Conservation (phyloP, 2,797 vertebrate genomes). For the Chelonia mydas region DNA sequence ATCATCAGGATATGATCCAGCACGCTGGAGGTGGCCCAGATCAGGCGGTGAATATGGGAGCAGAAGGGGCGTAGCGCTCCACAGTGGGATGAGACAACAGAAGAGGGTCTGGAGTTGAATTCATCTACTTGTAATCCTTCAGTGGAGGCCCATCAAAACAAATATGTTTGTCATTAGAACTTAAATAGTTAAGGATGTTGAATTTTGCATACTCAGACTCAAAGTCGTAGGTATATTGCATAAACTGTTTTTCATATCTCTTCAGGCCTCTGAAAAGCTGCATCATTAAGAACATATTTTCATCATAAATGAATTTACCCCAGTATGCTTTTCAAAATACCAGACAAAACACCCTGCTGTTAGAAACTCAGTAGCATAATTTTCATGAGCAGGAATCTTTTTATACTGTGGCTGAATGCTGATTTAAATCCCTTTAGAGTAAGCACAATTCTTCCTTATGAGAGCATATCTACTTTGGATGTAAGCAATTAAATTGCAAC, state of each 20-base stretch:
- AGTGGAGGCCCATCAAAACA: neutral
- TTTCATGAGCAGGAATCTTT: neutral
- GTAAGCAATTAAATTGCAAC: slow-evolving; percentile 56
- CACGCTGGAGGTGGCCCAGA: neutral
- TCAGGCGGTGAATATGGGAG: neutral
- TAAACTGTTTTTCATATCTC: neutral
- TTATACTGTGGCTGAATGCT: slow-evolving; percentile 12
- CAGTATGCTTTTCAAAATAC: neutral
- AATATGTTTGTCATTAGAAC: neutral
- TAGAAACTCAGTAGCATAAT: slow-evolving; percentile 12
- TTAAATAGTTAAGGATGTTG: neutral
- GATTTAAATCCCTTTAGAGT: neutral
- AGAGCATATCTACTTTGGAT: slow-evolving; percentile 13
- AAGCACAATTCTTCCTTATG: slow-evolving; percentile 1
- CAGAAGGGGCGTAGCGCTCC: neutral
- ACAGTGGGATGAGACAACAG: neutral
- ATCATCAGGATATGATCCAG: neutral
- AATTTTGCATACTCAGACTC: neutral
- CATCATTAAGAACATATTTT: neutral
- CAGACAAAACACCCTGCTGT: neutral
- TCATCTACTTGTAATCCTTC: neutral
- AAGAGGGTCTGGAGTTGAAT: neutral
- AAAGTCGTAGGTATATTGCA: neutral
- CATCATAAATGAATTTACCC: neutral
- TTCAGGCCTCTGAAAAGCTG: neutral